Percentiles rank a stretch among this genome's conserved stretches.
phyloP scores from a whole-genome alignment of 2,113 vertebrate species.

The Capra hircus region DNA sequence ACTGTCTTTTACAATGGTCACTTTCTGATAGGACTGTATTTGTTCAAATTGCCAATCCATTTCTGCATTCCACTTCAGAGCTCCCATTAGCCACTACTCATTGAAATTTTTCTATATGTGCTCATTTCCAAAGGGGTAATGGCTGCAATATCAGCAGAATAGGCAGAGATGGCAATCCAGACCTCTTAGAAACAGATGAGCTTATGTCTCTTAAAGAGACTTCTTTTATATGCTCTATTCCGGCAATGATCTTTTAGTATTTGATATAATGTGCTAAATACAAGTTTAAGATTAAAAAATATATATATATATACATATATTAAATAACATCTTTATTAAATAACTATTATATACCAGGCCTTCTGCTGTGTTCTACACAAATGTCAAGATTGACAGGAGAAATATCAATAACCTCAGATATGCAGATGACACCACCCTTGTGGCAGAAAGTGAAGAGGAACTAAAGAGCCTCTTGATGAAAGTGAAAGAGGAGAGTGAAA shows the following conservation, averaged over 20 bases:
- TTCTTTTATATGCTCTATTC: background rate
- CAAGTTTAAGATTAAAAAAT: background rate
- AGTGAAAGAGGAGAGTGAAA: background rate
- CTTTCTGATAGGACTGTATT: background rate
- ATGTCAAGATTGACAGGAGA: background rate
- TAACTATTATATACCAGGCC: background rate
- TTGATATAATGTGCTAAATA: background rate
- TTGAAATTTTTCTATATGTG: conserved; percentile 11
- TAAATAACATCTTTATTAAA: background rate
- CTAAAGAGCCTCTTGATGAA: background rate
- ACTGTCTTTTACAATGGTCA: background rate
- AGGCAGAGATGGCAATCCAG: background rate
- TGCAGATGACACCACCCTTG: background rate
- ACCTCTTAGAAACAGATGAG: background rate
- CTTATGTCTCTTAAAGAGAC: background rate
- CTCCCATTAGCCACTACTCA: background rate
- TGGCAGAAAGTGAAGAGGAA: background rate
- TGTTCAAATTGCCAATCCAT: background rate
- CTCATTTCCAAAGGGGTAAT: background rate
- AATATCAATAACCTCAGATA: background rate
- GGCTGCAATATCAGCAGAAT: background rate
- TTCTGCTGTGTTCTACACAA: background rate
- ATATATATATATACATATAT: background rate
- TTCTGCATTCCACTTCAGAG: background rate
- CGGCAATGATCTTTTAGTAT: background rate